These are phyloP conservation scores for Donacobius atricapilla DNA, from an alignment of 2,113 vertebrate genomes.

Conservation along the genomic window DNA sequence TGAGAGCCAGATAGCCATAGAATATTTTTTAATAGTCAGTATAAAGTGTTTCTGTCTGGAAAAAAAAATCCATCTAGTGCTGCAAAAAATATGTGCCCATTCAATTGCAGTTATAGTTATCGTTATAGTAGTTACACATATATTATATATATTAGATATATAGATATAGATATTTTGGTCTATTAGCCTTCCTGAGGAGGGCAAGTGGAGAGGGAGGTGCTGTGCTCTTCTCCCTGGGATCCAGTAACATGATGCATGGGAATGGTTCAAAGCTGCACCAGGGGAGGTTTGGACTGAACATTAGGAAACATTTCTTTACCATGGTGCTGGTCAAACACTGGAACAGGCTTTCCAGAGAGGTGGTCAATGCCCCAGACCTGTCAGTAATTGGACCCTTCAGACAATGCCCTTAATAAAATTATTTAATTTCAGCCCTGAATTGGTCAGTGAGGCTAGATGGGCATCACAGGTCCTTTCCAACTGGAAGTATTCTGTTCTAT, in stretches of 20 bases:
- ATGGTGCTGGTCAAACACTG: background rate
- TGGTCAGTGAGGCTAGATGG: background rate
- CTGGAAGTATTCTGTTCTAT: background rate
- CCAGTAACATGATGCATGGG: background rate
- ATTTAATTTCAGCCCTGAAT: background rate
- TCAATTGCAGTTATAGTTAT: background rate
- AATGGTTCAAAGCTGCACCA: background rate
- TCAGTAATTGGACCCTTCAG: background rate
- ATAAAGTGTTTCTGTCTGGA: background rate
- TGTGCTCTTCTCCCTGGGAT: background rate
- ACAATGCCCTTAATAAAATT: background rate
- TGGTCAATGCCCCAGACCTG: background rate
- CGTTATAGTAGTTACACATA: background rate
- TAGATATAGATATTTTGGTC: background rate
- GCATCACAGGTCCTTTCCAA: background rate
- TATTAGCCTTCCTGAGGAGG: background rate
- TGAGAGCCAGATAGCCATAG: background rate
- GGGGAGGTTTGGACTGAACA: background rate
- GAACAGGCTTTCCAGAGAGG: background rate
- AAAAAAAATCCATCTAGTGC: background rate
- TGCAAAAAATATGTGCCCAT: background rate
- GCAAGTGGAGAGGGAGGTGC: background rate
- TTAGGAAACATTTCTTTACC: background rate
- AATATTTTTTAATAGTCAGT: background rate
- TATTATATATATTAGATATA: no score